Conservation (phyloP, 2,888 invertebrate genomes). For the Machimus atricapillus region DNA sequence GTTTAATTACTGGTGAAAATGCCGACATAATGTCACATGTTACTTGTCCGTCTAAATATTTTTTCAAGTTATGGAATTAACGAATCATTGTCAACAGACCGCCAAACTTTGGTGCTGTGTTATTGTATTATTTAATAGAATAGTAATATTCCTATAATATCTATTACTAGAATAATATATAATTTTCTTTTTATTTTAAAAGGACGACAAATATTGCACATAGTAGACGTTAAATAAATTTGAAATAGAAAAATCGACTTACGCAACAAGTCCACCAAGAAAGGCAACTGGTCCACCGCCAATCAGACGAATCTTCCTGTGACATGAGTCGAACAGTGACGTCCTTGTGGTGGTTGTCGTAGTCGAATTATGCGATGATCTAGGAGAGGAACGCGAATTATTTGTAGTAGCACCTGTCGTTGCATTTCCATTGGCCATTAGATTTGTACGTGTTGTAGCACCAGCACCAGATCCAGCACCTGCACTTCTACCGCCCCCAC, state of each 20-base stretch:
- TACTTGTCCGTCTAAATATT: too few relatives aligned
- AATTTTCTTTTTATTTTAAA: not conserved
- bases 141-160: too few relatives aligned
- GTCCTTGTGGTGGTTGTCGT: slow-evolving; percentile 66
- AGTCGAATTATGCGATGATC: slow-evolving; percentile 49
- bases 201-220: not conserved
- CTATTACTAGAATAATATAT: too few relatives aligned
- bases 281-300: slow-evolving; percentile 72
- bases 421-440: slow-evolving; percentile 34
- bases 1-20: too few relatives aligned
- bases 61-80: too few relatives aligned
- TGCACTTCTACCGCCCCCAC: slow-evolving; percentile 49
- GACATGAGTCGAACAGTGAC: slow-evolving; percentile 75
- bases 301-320: slow-evolving; percentile 75
- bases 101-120: too few relatives aligned
- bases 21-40: too few relatives aligned
- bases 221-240: not conserved
- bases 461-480: slow-evolving; percentile 49
- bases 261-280: slow-evolving; percentile 75
- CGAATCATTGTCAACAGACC: too few relatives aligned
- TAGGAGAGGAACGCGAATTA: slow-evolving; percentile 38
- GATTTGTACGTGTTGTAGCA: slow-evolving; percentile 3
- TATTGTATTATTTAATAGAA: too few relatives aligned
- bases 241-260: slow-evolving; percentile 61
- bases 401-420: slow-evolving; percentile 44